phyloP scores from a whole-genome alignment of 2,888 invertebrate genomes.

The Melipona beecheii region DNA sequence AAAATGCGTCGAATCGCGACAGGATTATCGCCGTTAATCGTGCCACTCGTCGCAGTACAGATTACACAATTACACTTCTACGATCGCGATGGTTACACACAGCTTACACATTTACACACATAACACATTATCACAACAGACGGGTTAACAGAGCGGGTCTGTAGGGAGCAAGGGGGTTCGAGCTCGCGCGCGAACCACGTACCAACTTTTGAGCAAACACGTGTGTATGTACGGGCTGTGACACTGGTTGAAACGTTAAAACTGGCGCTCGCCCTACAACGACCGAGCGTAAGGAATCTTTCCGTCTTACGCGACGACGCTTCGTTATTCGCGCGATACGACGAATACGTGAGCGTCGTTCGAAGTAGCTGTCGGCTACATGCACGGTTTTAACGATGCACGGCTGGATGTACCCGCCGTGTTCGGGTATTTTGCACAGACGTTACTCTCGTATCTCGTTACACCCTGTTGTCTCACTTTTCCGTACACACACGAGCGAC shows the following conservation, averaged over 20 bases:
- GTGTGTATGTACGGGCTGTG: not conserved
- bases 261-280: not conserved
- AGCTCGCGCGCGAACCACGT: slow-evolving; percentile 32
- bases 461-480: not conserved
- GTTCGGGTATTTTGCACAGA: slow-evolving; percentile 44
- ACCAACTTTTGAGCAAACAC: slow-evolving; percentile 45
- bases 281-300: slow-evolving; percentile 6
- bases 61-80: slow-evolving; percentile 62
- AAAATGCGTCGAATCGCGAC: slow-evolving; percentile 31
- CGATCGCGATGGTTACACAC: slow-evolving; percentile 51
- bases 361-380: slow-evolving; percentile 34
- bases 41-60: slow-evolving; percentile 52
- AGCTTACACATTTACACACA: slow-evolving; percentile 62
- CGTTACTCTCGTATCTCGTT: slow-evolving; percentile 16
- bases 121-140: slow-evolving; percentile 54
- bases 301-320: not conserved
- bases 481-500: not conserved
- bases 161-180: slow-evolving; percentile 4
- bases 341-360: slow-evolving; percentile 22
- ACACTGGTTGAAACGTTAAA: not conserved
- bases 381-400: slow-evolving; percentile 25
- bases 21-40: slow-evolving; percentile 62
- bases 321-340: slow-evolving; percentile 23
- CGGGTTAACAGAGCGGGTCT: slow-evolving; percentile 46
- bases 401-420: not conserved